Percentiles rank a stretch among this genome's conserved stretches.
Conservation (phyloP, 2,113 vertebrate species). For the Pardalotus punctatus region DNA sequence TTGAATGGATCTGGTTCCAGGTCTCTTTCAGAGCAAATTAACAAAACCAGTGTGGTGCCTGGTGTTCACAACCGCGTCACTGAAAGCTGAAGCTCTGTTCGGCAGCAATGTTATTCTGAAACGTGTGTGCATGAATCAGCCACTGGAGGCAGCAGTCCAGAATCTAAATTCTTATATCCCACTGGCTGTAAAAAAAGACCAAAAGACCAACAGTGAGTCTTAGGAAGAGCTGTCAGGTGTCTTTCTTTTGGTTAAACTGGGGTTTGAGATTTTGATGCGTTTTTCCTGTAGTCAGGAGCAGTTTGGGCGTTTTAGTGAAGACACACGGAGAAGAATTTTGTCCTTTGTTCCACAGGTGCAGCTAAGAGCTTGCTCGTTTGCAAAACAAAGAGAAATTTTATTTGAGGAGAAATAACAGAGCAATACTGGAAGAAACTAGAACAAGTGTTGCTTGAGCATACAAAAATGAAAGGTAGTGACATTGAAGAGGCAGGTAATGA, state of each 20-base stretch:
- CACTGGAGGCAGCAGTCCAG: neutral
- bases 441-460: neutral
- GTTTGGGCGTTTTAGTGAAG: neutral
- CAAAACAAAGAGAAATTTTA: neutral
- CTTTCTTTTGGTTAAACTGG: neutral
- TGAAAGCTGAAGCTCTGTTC: neutral
- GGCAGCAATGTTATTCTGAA: neutral
- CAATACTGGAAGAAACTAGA: neutral
- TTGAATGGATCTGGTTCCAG: neutral
- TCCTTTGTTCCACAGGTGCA: neutral
- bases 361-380: neutral
- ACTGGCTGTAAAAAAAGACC: neutral
- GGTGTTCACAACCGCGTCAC: neutral
- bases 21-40: neutral
- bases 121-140: neutral
- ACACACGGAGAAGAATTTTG: neutral
- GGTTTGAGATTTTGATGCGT: neutral
- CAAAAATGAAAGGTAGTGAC: neutral
- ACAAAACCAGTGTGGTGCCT: neutral
- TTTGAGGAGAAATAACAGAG: neutral
- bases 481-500: neutral
- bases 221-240: neutral
- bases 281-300: neutral
- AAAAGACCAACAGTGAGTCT: neutral
- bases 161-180: neutral